A percentile compares a stretch with the other conserved stretches of the same genome.
phyloP scores from a whole-genome alignment of 2,797 vertebrate species.

The Lagorchestes hirsutus region DNA sequence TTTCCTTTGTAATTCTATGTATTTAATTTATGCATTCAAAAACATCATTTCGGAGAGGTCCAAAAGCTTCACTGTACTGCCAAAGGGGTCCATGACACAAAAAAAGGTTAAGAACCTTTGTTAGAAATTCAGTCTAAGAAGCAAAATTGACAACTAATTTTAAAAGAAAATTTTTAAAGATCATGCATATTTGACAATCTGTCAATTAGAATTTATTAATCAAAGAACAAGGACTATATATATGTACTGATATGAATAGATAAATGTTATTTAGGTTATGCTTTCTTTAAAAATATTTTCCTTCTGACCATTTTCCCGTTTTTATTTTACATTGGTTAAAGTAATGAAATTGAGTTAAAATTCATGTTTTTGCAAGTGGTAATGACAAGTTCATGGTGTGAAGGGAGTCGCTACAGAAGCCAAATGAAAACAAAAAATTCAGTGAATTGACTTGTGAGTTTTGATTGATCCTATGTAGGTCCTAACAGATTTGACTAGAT shows the following conservation, averaged over 20 bases:
- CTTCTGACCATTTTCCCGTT: not conserved
- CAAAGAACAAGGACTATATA: not conserved
- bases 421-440: slow-evolving; percentile 33
- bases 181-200: not conserved
- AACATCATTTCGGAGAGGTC: not conserved
- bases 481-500: not conserved
- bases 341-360: slow-evolving; percentile 20
- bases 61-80: not conserved
- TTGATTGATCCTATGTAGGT: slow-evolving; percentile 14
- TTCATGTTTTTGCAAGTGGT: not conserved
- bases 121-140: slow-evolving; percentile 22
- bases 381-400: not conserved
- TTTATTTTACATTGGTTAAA: slow-evolving; percentile 27
- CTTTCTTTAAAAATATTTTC: not conserved
- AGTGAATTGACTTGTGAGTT: not conserved
- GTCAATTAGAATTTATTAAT: slow-evolving; percentile 28
- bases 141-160: slow-evolving; percentile 9
- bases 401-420: not conserved
- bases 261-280: not conserved
- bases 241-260: not conserved
- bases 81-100: not conserved
- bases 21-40: not conserved
- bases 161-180: slow-evolving; percentile 25
- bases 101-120: not conserved
- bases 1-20: not conserved